Base-by-base conservation (phyloP, 2,797 vertebrate species). In the Apogon talboti region DNA sequence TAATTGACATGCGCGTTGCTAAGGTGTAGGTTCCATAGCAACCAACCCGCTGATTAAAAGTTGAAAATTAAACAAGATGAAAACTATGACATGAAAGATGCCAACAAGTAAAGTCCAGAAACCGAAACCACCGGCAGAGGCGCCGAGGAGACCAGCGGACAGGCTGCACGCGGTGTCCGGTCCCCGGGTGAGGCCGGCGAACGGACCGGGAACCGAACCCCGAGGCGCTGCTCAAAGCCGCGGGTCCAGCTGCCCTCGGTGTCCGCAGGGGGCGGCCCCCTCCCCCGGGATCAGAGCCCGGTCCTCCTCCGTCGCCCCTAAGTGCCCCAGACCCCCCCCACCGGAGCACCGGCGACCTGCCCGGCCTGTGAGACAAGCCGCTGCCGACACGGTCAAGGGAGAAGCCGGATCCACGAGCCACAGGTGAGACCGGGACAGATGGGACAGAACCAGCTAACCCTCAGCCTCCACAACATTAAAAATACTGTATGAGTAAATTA, bases 241-340 rank as follows among this genome's bases (percentile, higher is more conserved):
- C 59, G 76, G 87, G 41, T 67, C 76, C 2, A 91, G 86, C 70
- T 90, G 85, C 58, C 45, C 85, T 4, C 51, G 76, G 47, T 18
- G 57, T 37, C 71, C 54, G 44, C 78, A 51, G 48, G 50, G 33
- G 8, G 4, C 46, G 2, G 24, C 49, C 11, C 8, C 42, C 44
- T 62, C 47, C 49, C 35, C 67, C 6, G 71, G 76, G 1, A 58
- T 60, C 33, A 82, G 81, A 46, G 1, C 44, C 42, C 76, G 89
- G 44, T 84, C 82, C 51, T 44, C 43, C 18, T 85, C 72, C 18
- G 53, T 50, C 1, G 74, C 75, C 0, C 58, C 74, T 8, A 81
- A 35, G 60, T 43, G 1, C 48, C 5, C 12, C 19, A 6, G 50
- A 11, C 21, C 1, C 45, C 1, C 0, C 47, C 53, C 54, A 11